Conservation (phyloP, 2,113 vertebrate genomes). For the Salvelinus fontinalis region DNA sequence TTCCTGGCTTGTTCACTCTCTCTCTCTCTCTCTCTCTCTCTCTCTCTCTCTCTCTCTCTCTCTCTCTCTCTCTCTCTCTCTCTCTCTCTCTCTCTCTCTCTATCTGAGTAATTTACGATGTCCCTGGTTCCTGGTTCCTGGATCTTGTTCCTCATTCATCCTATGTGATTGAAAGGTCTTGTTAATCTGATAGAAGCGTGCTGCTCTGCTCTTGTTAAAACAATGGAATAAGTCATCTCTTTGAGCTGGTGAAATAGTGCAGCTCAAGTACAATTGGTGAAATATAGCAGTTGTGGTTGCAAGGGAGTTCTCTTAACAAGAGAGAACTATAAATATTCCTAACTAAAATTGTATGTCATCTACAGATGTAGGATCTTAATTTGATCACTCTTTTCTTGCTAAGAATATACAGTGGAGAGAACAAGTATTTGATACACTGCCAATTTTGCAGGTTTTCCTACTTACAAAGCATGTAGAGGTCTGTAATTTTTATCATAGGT, state of each 20-base stretch:
- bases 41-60: conserved; percentile 66
- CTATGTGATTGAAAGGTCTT: conserved; percentile 86
- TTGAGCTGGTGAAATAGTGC: neutral
- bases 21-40: conserved; percentile 58
- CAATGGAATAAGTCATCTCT: conserved; percentile 1
- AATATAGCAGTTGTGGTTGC: neutral
- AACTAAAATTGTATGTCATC: no score
- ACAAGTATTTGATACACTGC: no score
- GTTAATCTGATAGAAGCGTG: conserved; percentile 84
- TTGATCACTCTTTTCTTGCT: no score
- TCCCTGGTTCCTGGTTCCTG: conserved; percentile 46
- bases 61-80: conserved; percentile 19
- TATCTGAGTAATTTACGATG: conserved; percentile 39
- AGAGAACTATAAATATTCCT: neutral
- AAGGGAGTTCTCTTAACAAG: neutral
- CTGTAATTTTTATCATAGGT: no score
- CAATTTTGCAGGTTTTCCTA: no score
- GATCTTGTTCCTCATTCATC: conserved; percentile 80
- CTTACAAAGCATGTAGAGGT: no score
- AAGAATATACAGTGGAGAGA: no score
- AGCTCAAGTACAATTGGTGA: neutral
- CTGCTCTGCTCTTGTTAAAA: conserved; percentile 70
- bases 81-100: conserved; percentile 58
- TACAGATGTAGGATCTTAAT: no score
- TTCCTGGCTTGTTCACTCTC: conserved; percentile 43